phyloP scores from a whole-genome alignment of 1,140 invertebrate species.

The Formica exsecta region DNA sequence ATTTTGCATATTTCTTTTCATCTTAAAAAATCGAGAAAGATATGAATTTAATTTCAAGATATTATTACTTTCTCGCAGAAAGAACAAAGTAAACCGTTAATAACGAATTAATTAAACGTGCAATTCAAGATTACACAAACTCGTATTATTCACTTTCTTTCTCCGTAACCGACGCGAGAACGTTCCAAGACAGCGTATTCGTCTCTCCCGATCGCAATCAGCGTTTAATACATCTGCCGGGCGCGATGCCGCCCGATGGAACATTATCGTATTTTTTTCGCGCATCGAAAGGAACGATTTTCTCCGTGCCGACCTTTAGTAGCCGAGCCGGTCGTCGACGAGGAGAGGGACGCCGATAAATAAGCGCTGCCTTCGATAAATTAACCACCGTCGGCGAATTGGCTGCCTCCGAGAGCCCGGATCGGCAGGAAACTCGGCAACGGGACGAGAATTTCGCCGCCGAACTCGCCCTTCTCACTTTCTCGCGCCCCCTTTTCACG shows the following conservation, averaged over 20 bases:
- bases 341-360: slow-evolving; percentile 69
- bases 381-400: slow-evolving; percentile 73
- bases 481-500: slow-evolving; percentile 65
- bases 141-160: not conserved
- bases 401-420: slow-evolving; percentile 57
- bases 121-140: not conserved
- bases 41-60: not conserved
- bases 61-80: not conserved
- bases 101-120: not conserved
- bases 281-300: slow-evolving; percentile 57
- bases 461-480: slow-evolving; percentile 69
- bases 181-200: slow-evolving; percentile 26
- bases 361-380: slow-evolving; percentile 71
- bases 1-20: not conserved
- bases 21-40: not conserved
- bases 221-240: slow-evolving; percentile 55
- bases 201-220: slow-evolving; percentile 56
- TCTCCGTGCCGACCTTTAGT: slow-evolving; percentile 59
- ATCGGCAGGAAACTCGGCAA: not conserved
- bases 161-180: not conserved
- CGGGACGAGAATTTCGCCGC: slow-evolving; percentile 62
- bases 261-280: slow-evolving; percentile 63
- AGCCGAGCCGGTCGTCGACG: slow-evolving; percentile 33
- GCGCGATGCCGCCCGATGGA: slow-evolving; percentile 33
- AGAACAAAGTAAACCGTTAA: not conserved